Conservation (phyloP, 2,888 invertebrate species). For the Thera obeliscata region DNA sequence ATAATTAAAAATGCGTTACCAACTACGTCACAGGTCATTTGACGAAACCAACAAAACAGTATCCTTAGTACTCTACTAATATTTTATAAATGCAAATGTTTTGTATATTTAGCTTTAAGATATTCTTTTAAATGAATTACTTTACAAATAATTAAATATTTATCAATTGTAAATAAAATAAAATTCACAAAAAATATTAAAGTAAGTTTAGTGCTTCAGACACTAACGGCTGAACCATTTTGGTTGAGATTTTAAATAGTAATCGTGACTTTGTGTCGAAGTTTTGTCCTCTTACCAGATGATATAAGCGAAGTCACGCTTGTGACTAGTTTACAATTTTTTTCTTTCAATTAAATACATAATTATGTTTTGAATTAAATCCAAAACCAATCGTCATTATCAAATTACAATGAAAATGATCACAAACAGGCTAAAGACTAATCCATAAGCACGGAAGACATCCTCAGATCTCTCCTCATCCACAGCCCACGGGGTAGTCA, state of each 20-base stretch:
- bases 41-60: neutral
- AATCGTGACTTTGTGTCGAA: neutral
- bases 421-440: neutral
- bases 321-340: neutral
- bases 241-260: neutral
- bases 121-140: too few species aligned
- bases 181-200: too few species aligned
- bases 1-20: too few species aligned
- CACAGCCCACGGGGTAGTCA: neutral
- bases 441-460: neutral
- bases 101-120: neutral
- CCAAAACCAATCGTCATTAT: neutral
- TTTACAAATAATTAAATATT: too few species aligned
- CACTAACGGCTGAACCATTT: neutral
- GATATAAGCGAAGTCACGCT: neutral
- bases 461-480: neutral
- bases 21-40: neutral
- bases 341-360: neutral
- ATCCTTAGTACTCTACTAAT: neutral
- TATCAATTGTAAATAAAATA: too few species aligned
- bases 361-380: neutral
- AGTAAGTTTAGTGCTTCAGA: neutral
- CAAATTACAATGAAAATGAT: neutral
- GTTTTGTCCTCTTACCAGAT: neutral
- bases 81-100: neutral